Base-by-base conservation (phyloP, 2,888 invertebrate species). In the Neoitamus cyanurus region DNA sequence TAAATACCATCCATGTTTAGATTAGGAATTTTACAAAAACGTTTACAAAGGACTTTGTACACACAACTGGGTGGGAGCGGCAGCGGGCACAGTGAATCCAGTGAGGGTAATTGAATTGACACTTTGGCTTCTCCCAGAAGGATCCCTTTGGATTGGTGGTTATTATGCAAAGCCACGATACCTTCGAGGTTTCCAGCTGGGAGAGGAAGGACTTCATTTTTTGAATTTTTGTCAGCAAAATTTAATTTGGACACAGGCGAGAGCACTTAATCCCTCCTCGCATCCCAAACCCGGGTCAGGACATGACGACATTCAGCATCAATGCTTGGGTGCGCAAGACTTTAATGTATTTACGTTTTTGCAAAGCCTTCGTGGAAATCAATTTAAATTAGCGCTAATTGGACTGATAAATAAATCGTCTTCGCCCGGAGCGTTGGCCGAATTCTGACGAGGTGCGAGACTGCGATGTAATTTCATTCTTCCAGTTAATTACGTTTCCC, bases 91-190 rank as follows among this genome's bases (percentile, higher is more conserved):
- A 1, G n/a, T 70, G 31, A 31, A 6, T 13, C 15, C 25, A 13
- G 70, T 31, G 31, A 75, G 28, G 30, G 37, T 70, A 72, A 84
- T 83, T 70, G 80, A 70, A 84, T 70, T 77, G 46, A 42, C 48
- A 80, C 78, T 48, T n/a, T 48, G 6, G 13, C 13, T 75, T n/a
- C 58, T 20, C 48, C 31, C 58, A 15, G 75, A 5, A 31, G n/a
- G 30, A 20, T 58, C 58, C 20, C 25, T 58, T 6, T 7, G 70
- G 70, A 31, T 70, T 31, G 31, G 70, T n/a, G 70, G 31, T 73
- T 36, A 73, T 34, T 73, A 73, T 73, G 73, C 73, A 36, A 34
- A 36, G 46, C 46, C 58, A 58, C 58, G 58, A 20, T 9, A 25
- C 1, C 20, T 15, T 58, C 25, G 20, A 7, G 58, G 25, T 72